Base-by-base conservation (phyloP, 2,113 vertebrate genomes). In the Entomyzon cyanotis region DNA sequence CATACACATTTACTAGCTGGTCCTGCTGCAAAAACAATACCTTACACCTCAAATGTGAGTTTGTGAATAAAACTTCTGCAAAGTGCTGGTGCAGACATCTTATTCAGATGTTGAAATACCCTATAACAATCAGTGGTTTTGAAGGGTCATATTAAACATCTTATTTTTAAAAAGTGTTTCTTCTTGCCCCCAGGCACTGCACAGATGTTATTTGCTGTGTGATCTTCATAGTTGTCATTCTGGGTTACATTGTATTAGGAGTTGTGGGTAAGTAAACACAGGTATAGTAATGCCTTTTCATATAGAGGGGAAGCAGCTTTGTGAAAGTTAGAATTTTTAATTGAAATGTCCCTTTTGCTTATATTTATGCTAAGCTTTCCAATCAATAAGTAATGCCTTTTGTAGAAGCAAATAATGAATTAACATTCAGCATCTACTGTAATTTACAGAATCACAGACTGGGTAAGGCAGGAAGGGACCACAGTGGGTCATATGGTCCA, bases 151-250 rank as follows among this genome's bases (percentile, higher is more conserved):
- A 15, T 50, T 63, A 64, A 56, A 53, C 12, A 56, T 7, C 3
- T 69, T 90, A 23, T 77, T 88, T 96, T 82, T 50, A 49, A 86
- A 55, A 75, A 84, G 44, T 90, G 14, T 92, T 70, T 92, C 41
- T 92, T 96, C 97, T 85, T 98, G 44, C 95, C 83, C 85, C 42
- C 94, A 99, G 99, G 98, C 97, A 87, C 95, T 99, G 99, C 97
- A 99, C 99, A 49, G 99, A 99, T 46, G 73, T 99, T 88, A 39
- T 99, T 50, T 99, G 99, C 98, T 99, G 99, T 93, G 91, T 98
- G 81, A 97, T 99, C 97, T 99, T 99, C 97, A 92, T 99, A 91
- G 92, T 98, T n/a, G 98, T 99, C 97, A 98, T 99, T 97, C 92
- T 98, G 41, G 98, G 98, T 94, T 99, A 99, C 98, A 98, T 99